Percentiles rank a stretch among this genome's conserved stretches.
Conservation (phyloP, 1,140 invertebrate species). For the Zaprionus davidi region DNA sequence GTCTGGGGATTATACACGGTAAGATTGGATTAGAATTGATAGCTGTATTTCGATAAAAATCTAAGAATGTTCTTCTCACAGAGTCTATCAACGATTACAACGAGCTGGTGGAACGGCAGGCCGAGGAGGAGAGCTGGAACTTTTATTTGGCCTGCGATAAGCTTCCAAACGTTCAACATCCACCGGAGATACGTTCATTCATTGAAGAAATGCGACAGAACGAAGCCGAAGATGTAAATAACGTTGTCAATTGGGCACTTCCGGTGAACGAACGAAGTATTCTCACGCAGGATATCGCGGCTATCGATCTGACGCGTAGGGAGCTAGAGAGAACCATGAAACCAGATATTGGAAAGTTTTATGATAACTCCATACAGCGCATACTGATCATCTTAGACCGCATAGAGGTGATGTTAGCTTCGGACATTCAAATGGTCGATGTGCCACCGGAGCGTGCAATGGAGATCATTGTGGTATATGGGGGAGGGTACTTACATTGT, state of each 20-base stretch:
- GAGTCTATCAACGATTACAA: conserved; percentile 44
- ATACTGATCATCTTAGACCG: conserved; percentile 38
- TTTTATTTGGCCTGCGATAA: conserved; percentile 64
- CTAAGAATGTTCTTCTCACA: background rate
- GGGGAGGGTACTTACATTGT: background rate
- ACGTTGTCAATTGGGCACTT: conserved; percentile 50
- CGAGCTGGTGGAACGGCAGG: conserved; percentile 22
- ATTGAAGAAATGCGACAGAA: conserved; percentile 37
- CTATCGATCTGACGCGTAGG: conserved; percentile 42
- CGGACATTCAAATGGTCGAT: conserved; percentile 25
- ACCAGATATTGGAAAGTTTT: conserved; percentile 59
- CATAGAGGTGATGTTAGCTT: conserved; percentile 31
- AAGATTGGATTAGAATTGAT: background rate
- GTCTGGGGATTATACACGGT: conserved; percentile 50
- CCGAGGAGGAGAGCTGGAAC: conserved; percentile 40
- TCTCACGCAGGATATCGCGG: conserved; percentile 34
- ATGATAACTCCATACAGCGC: conserved; percentile 26
- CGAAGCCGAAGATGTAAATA: conserved; percentile 15
- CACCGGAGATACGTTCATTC: conserved; percentile 57
- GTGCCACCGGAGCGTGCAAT: background rate
- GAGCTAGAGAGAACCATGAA: conserved; percentile 13
- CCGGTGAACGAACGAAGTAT: conserved; percentile 54
- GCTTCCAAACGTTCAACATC: conserved; percentile 47
- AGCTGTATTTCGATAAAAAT: too few relatives aligned
- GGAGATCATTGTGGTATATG: conserved; percentile 34